Conservation (phyloP, 2,888 invertebrate genomes). For the Ischnus inquisitorius region DNA sequence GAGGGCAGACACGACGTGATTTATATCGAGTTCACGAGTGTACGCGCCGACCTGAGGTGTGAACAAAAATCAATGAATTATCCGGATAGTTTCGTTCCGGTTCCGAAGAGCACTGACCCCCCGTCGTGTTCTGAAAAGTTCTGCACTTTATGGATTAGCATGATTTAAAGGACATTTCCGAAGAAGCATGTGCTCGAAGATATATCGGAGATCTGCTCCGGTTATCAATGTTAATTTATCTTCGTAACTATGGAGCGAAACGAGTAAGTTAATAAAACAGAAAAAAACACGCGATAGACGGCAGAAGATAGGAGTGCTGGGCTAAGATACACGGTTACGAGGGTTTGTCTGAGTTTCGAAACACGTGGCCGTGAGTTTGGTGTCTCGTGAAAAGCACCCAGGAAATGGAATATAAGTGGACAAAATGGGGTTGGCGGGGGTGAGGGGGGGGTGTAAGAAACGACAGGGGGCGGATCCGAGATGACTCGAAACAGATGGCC, state of each 20-base stretch:
- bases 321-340: slow-evolving; percentile 14
- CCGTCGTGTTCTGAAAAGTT: slow-evolving; percentile 1
- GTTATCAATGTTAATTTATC: slow-evolving; percentile 48
- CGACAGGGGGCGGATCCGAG: slow-evolving; percentile 69
- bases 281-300: slow-evolving; percentile 31
- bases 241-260: slow-evolving; percentile 29
- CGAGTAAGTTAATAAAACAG: slow-evolving; percentile 2
- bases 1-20: neutral
- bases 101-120: neutral
- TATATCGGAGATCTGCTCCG: slow-evolving; percentile 11
- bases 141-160: slow-evolving; percentile 62
- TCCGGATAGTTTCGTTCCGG: neutral
- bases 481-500: slow-evolving; percentile 84
- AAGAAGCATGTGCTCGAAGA: slow-evolving; percentile 22
- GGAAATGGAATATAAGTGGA: slow-evolving; percentile 50
- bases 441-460: slow-evolving; percentile 1
- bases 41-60: neutral
- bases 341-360: slow-evolving; percentile 34
- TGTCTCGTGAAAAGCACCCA: slow-evolving; percentile 13
- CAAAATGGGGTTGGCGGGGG: neutral
- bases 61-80: neutral
- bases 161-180: slow-evolving; percentile 54
- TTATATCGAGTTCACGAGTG: neutral
- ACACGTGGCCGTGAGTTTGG: slow-evolving; percentile 55
- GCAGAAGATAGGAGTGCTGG: neutral